phyloP scores from a whole-genome alignment of 2,113 vertebrate genomes.

The Toxotes chatareus region DNA sequence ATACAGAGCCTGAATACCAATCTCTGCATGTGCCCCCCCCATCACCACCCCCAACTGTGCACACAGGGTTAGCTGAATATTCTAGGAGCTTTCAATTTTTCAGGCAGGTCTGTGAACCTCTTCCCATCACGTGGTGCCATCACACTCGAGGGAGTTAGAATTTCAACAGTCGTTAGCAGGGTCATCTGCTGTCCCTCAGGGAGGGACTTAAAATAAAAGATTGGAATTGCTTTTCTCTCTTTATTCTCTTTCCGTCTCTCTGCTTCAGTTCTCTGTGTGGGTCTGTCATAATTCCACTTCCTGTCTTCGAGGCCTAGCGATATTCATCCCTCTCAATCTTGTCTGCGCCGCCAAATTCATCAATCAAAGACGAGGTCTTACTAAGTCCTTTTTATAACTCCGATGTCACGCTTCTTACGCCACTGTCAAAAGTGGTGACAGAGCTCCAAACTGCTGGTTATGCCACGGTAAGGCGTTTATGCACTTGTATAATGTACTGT shows the following conservation, averaged over 20 bases:
- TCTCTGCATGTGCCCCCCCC: constrained; percentile 46
- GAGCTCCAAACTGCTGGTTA: constrained; percentile 59
- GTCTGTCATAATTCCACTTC: constrained; percentile 73
- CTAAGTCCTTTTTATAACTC: constrained; percentile 69
- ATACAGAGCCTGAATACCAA: constrained; percentile 63
- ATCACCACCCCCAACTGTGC: constrained; percentile 62
- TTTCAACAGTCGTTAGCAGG: constrained; percentile 75
- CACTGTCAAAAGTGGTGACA: constrained; percentile 72
- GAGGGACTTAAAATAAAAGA: constrained; percentile 72
- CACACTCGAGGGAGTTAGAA: constrained; percentile 72
- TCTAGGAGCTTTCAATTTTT: constrained; percentile 80
- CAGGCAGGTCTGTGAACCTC: constrained; percentile 74
- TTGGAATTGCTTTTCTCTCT: constrained; percentile 66
- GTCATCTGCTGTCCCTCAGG: constrained; percentile 75
- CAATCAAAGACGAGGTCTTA: constrained; percentile 70
- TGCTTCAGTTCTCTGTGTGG: constrained; percentile 58
- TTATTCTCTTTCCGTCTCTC: constrained; percentile 42
- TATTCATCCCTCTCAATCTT: constrained; percentile 58
- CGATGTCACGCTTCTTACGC: constrained; percentile 78
- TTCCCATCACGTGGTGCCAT: constrained; percentile 59
- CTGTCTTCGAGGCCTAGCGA: constrained; percentile 67
- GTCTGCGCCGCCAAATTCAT: constrained; percentile 61
- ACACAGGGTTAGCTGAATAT: constrained; percentile 75
- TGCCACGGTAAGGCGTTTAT: constrained; percentile 73
- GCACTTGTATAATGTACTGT: constrained; percentile 73